Base-by-base conservation (phyloP, 1,140 invertebrate genomes). In the Ganaspis sp. region DNA sequence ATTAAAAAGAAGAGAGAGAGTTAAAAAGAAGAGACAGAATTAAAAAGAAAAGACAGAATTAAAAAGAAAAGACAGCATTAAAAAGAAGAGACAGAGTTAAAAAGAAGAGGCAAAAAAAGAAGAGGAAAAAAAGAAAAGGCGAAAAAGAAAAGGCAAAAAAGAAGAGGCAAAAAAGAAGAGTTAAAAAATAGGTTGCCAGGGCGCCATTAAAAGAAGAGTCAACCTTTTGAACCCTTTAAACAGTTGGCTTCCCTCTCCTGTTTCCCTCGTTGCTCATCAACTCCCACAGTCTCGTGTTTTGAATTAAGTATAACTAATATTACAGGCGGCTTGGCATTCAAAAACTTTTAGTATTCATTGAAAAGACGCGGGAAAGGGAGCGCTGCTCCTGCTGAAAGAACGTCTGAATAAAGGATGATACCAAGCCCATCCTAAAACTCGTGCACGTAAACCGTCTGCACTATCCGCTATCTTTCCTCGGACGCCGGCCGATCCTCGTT, bases 221-320 rank as follows among this genome's bases (percentile, higher is more conserved):
- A 77, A 86, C 85, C 86, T 86, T 34, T 88, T 87, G 84, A 88
- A 84, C 83, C 74, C 23, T 73, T 26, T 72, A 76, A 78, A 83
- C 53, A 78, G 72, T 75, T 71, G 26, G 72, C 70, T 54, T 49
- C 45, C 4, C 45, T 21, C 64, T 21, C 23, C 37, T 54, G 37
- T 40, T 45, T 49, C 19, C 80, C 79, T 82, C 77, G 81, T 74
- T 83, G 77, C 81, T 85, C 85, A 84, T 87, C 85, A 83, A 81
- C 81, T 85, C 58, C 54, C 23, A 64, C 21, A 58, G 58, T 81
- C 77, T 85, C 79, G 86, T 85, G 85, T 88, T 85, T 86, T 89
- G 87, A 89, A 90, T 90, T 89, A 90, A 90, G 87, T 89, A 90
- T 90, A 90, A 89, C 87, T 89, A 86, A 89, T 90, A 90, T 89